Base-by-base conservation (phyloP, 2,888 invertebrate genomes). In the Ypsolopha sequella region DNA sequence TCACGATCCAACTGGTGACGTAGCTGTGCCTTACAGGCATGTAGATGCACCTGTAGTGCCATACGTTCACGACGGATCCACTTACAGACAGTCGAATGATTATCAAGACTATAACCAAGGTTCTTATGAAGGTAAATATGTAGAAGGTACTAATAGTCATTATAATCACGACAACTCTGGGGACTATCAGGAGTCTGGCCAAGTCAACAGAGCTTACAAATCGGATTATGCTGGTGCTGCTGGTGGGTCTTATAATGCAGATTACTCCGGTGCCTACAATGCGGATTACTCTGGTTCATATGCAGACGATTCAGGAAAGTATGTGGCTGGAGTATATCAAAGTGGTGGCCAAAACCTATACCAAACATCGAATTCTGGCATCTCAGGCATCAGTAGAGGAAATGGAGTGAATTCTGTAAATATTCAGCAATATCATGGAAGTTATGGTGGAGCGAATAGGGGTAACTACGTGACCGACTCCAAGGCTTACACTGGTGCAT, bases 1-100 rank as follows among this genome's bases (percentile, higher is more conserved):
- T 3, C 87, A 87, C 56, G 87, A 87, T 56, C 77, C 85, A 54
- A 64, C 80, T 4, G 87, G 87, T 36, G 87, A 87, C 53, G 68
- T 73, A 41, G 85, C 84, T 1, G 74, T 70, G 52, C 84, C 85
- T 13, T 87, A 87, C 58, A 73, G 64, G 53, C 87, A 87, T 54
- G 58, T 71, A n/a, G 74, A 67, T 36, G 70, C 80, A 0, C 74
- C 76, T 35, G 65, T 61, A 7, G 73, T 68, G n/a, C 78, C 81
- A 6, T 87, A 87, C 53, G 51, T 68, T 1, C 85, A 84, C 49
- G 64, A 70, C n/a, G 70, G 63, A 41, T 57, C 66, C 13, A 66
- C 60, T 36, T 80, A 80, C 55, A 76, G 75, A 60, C 68, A 76
- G 6, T 62, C 67, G 6, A 63, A 63, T 41, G 71, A 74, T 51